Evolutionary conservation across 2,113 vertebrate genomes (phyloP).

Genomic region (Eclectus roratus): DNA sequence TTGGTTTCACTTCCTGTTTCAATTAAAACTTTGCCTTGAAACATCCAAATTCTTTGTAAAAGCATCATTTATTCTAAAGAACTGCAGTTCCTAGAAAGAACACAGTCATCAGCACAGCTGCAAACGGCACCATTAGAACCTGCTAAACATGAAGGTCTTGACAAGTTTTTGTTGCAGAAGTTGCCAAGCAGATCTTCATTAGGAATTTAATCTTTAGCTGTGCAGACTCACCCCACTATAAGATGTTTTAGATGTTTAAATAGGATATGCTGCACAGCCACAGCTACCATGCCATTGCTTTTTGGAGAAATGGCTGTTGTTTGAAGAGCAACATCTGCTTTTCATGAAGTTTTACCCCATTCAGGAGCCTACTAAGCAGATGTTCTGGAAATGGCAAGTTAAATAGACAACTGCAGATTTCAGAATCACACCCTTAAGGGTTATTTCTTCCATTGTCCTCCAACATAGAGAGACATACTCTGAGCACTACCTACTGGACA

Average conservation of each 20-base stretch:
- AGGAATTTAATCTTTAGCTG: not conserved
- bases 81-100: not conserved
- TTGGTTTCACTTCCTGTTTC: not conserved
- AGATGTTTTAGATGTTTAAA: not conserved
- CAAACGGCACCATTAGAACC: not conserved
- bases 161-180: not conserved
- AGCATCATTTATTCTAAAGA: not conserved
- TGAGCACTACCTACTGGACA: not conserved
- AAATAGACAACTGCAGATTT: not conserved
- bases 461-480: not conserved
- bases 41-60: not conserved
- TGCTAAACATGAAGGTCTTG: not conserved
- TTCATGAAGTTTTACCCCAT: not conserved
- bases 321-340: not conserved
- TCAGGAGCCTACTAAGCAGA: not conserved
- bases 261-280: not conserved
- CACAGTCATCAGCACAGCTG: not conserved
- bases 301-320: not conserved
- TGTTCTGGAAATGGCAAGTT: not conserved
- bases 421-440: accelerated
- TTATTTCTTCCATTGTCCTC: not conserved
- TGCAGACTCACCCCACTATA: not conserved
- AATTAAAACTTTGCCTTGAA: not conserved
- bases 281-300: not conserved
- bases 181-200: not conserved